Base-by-base conservation (phyloP, 2,888 invertebrate species). In the Ophion obscuratus region DNA sequence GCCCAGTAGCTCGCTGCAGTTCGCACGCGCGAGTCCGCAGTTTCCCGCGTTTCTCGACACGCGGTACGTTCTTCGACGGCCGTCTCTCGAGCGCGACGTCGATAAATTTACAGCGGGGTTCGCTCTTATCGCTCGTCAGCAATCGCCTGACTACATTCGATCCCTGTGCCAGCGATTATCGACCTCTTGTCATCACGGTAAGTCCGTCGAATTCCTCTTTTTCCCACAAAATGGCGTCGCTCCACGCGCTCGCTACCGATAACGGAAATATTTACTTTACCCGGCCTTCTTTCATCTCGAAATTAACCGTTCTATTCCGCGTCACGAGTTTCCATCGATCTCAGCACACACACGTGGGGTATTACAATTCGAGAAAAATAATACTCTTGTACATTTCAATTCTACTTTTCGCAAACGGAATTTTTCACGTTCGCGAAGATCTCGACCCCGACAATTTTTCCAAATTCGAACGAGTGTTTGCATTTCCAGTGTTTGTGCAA, bases 111-210 rank as follows among this genome's bases (percentile, higher is more conserved):
- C 36, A 77, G 31, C 27, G 40, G 61, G 2, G 0, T 5, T n/a
- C 53, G 14, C 5, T 24, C 27, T 77, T 77, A 47, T 66, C 62
- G 31, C 53, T 66, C 66, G 76, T 66, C 36, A 20, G 31, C 53
- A 77, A 20, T 40, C 14, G 36, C 40, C 7, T 11, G 20, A 11
- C 9, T n/a, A 36, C 17, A 5, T 53, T 14, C 53, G 53, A 53
- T 14, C 5, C 53, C 2, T 14, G 17, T 14, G 53, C 2, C 14
- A 17, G 14, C 17, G 53, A 53, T 53, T 53, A 53, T 53, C 53
- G 53, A 53, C 14, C 4, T 31, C 4, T 17, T 17, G 1, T 5
- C 17, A 14, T 17, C 14, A 4, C 17, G 53, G 53, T 53, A 17
- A 53, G 53, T 53, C 2, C 53, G 14, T 17, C 53, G 11, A 11